phyloP scores from a whole-genome alignment of 1,140 invertebrate genomes.

The Trichonephila clavipes region DNA sequence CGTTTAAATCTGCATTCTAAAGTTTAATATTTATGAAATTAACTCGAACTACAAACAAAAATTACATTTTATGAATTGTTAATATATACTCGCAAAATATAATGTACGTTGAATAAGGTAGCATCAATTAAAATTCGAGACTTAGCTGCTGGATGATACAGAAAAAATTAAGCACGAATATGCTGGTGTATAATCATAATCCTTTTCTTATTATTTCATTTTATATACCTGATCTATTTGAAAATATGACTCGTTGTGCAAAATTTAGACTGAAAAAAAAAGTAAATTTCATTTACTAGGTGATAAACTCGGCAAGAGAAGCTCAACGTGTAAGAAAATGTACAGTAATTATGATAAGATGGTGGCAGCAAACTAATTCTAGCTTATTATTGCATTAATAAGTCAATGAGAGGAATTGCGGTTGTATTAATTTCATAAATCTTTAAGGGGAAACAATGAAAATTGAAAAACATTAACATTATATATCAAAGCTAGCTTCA shows the following conservation, averaged over 20 bases:
- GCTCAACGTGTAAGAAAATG: neutral
- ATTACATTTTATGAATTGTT: neutral
- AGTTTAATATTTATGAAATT: neutral
- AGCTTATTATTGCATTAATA: neutral
- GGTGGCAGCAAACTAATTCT: neutral
- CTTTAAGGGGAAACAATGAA: conserved; percentile 30
- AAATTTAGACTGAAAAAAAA: neutral
- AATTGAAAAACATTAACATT: conserved; percentile 5
- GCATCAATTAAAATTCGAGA: neutral
- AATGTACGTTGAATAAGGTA: neutral
- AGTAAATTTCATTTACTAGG: neutral
- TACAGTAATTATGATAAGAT: neutral
- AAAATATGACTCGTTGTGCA: neutral
- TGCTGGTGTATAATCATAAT: neutral
- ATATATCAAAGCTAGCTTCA: conserved; percentile 23
- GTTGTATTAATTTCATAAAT: neutral
- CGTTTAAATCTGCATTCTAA: neutral
- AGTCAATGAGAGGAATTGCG: neutral
- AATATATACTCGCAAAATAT: neutral
- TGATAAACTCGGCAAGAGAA: neutral
- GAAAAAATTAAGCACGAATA: neutral
- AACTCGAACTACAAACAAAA: neutral
- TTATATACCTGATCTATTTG: neutral
- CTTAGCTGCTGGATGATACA: neutral
- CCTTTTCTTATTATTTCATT: neutral